Evolutionary conservation across 2,113 vertebrate species (phyloP).

Genomic region (Saguinus midas): DNA sequence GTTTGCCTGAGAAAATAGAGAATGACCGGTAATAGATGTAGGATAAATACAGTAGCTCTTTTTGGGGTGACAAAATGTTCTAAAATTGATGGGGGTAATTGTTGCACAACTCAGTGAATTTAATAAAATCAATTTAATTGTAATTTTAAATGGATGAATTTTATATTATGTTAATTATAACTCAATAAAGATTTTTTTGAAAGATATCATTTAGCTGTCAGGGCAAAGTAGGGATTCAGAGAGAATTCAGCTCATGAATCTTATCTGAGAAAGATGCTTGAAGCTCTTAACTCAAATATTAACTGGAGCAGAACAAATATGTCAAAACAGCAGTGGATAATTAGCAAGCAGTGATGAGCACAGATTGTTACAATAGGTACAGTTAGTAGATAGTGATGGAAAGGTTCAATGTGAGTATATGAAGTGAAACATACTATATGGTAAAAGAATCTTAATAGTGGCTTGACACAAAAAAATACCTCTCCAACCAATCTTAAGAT

Average conservation of each 20-base stretch:
- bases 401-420: not conserved
- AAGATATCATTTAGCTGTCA: not conserved
- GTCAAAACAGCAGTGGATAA: not conserved
- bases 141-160: not conserved
- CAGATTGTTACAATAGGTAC: not conserved
- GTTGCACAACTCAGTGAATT: not conserved
- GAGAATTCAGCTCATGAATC: not conserved
- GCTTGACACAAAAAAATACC: not conserved
- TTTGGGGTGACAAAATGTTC: not conserved
- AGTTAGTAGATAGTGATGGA: not conserved
- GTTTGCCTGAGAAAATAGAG: not conserved
- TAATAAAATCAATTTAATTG: not conserved
- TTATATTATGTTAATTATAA: not conserved
- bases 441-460: not conserved
- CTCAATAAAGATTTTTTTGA: not conserved
- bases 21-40: not conserved
- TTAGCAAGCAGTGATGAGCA: not conserved
- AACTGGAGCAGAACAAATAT: not conserved
- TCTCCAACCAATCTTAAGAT: not conserved
- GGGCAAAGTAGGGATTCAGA: not conserved
- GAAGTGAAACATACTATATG: not conserved
- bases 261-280: not conserved
- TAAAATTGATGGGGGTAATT: not conserved
- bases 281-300: not conserved
- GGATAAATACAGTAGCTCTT: not conserved